These are phyloP conservation scores for Subacronicta megacephala DNA, from an alignment of 2,888 invertebrate species.

Conservation along the genomic window DNA sequence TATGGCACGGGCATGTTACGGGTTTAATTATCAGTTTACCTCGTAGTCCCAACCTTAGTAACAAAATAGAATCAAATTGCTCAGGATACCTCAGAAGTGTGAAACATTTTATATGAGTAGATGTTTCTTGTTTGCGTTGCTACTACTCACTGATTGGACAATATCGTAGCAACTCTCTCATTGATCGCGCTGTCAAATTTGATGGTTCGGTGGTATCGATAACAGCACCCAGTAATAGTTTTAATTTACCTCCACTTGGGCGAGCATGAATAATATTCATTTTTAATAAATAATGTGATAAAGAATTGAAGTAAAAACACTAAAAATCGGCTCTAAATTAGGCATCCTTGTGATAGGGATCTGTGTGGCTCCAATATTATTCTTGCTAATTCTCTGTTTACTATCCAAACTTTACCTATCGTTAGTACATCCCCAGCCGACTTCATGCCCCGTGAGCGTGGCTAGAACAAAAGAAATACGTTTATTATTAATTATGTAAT, in stretches of 20 bases:
- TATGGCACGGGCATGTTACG: not conserved
- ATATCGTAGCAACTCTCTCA: constrained; percentile 22
- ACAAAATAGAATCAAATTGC: constrained; percentile 37
- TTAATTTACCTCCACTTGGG: constrained; percentile 27
- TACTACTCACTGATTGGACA: constrained; percentile 21
- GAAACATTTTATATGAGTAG: constrained; percentile 34
- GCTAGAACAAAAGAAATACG: constrained; percentile 29
- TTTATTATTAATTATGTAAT: constrained; percentile 40
- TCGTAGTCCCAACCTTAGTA: constrained; percentile 23
- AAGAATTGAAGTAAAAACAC: no score
- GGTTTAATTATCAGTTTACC: not conserved
- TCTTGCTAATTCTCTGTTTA: constrained; percentile 17
- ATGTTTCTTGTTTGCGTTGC: constrained; percentile 21
- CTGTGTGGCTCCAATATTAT: not conserved
- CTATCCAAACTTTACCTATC: constrained; percentile 25
- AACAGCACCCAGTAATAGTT: constrained; percentile 32
- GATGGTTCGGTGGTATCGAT: constrained; percentile 20
- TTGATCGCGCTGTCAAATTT: constrained; percentile 7
- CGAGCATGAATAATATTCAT: not conserved
- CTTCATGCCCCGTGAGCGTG: constrained; percentile 13
- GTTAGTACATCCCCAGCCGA: constrained; percentile 28
- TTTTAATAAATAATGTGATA: not conserved
- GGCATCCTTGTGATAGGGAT: no score
- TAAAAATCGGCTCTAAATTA: no score
- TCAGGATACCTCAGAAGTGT: constrained; percentile 36